Evolutionary conservation across 2,888 invertebrate species (phyloP), one percentile per base, ranked within the genome.

Genomic region (Meandrusa payeni): DNA sequence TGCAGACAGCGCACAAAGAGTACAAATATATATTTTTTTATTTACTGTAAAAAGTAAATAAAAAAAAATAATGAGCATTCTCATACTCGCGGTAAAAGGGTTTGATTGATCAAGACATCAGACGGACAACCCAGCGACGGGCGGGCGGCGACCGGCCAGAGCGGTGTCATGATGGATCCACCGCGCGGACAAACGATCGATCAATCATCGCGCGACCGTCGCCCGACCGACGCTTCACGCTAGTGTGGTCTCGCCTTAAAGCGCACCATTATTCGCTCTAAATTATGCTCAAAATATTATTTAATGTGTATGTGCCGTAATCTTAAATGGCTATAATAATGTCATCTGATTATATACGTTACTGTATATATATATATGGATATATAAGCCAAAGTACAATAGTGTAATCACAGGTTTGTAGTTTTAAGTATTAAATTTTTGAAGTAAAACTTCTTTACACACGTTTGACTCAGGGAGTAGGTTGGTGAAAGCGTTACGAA

Each of bases 181-280:
- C 28, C 43, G 38, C 22, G 37, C 41, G 52, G 55, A 61, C 59
- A 56, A 57, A 52, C 54, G 50, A 56, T 55, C 62, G 56, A 64
- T 63, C 64, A 56, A 50, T 58, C 58, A 53, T 43, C 29, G 19
- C 5, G 7, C 47, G 41, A 31, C 47, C 36, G 46, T 48, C 47
- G 51, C 55, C 48, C 28, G 33, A 29, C 15, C 28, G 39, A 28
- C 41, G 32, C 39, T 36, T 5, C 41, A 10, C 45, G 32, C 46
- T 36, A 26, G 51, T 50, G 52, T 48, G 48, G 50, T 42, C 50
- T 20, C 29, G 13, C 15, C 46, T 32, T 41, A 33, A 15, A 26
- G 27, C 22, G 7, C 38, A 11, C 28, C 43, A 38, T 38, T 37
- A 37, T 42, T 15, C 29, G 5, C 24, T 10, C 17, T 12, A 36